A percentile compares a stretch with the other conserved stretches of the same genome.
phyloP scores from a whole-genome alignment of 2,888 invertebrate species.

The Ennomos erosarius region DNA sequence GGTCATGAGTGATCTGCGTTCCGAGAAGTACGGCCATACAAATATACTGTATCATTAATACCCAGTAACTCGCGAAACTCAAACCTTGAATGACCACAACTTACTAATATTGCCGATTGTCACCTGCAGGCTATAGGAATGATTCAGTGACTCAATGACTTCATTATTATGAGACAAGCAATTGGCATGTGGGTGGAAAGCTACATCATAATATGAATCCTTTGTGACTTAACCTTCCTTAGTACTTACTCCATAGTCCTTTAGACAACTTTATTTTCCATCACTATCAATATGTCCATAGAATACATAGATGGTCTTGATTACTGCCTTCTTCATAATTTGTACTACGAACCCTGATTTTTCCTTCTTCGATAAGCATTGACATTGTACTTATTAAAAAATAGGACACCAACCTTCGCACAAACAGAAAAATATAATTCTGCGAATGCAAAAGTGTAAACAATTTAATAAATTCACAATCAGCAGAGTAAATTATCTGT shows the following conservation, averaged over 20 bases:
- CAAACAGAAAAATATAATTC: constrained; percentile 20
- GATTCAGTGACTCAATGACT: constrained; percentile 58
- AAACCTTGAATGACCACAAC: constrained; percentile 59
- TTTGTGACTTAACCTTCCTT: too few relatives aligned
- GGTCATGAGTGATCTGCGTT: constrained; percentile 69
- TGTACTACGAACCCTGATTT: too few relatives aligned
- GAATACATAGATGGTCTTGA: too few relatives aligned
- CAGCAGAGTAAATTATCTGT: background rate
- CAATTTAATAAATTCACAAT: constrained; percentile 21
- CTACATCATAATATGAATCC: background rate
- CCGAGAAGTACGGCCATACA: constrained; percentile 68
- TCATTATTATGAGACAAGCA: constrained; percentile 47
- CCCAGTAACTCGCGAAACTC: constrained; percentile 43
- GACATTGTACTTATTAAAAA: constrained; percentile 28
- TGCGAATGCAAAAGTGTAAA: constrained; percentile 24
- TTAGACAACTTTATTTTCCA: too few relatives aligned
- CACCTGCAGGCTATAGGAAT: constrained; percentile 47
- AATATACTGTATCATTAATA: constrained; percentile 51
- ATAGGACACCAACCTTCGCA: constrained; percentile 12
- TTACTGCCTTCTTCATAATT: too few relatives aligned
- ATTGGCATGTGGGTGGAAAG: constrained; percentile 26
- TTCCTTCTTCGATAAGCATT: constrained; percentile 23
- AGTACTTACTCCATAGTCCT: too few relatives aligned
- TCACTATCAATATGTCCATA: too few relatives aligned
- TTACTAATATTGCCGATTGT: constrained; percentile 57